phyloP scores from a whole-genome alignment of 2,888 invertebrate genomes.

The Nemapogon koenigi region DNA sequence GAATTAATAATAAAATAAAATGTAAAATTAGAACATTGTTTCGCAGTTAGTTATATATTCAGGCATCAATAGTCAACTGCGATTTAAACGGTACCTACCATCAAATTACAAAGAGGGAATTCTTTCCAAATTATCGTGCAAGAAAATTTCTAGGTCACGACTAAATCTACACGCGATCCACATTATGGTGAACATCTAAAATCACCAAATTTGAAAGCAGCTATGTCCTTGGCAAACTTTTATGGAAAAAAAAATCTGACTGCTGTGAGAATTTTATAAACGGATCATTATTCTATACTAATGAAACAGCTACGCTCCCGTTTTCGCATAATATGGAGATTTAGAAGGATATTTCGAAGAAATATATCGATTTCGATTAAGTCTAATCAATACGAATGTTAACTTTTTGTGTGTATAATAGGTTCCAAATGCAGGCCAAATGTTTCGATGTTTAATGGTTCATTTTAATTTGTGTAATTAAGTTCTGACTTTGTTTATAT shows the following conservation, averaged over 20 bases:
- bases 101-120: slow-evolving; percentile 7
- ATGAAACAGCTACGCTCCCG: slow-evolving; percentile 3
- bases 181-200: slow-evolving; percentile 4
- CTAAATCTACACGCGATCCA: slow-evolving; percentile 8
- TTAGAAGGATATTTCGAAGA: slow-evolving; percentile 2
- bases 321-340: not conserved
- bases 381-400: no score
- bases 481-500: no score
- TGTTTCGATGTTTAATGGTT: no score
- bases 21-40: no score
- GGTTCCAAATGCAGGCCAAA: no score
- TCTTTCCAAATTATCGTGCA: slow-evolving; percentile 9
- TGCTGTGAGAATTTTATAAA: slow-evolving; percentile 1
- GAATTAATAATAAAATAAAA: no score
- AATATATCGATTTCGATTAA: slow-evolving; percentile 1
- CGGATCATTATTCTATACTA: slow-evolving; percentile 2
- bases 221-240: slow-evolving; percentile 6
- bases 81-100: slow-evolving; percentile 6
- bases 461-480: no score
- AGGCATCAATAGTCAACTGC: slow-evolving; percentile 4
- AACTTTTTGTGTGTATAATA: no score
- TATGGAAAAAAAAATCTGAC: slow-evolving; percentile 3
- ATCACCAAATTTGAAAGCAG: slow-evolving; percentile 4
- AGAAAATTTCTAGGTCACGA: slow-evolving; percentile 9
- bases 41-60: not conserved